These are phyloP conservation scores for Mechanitis mazaeus DNA, from an alignment of 2,888 invertebrate species.

Conservation along the genomic window DNA sequence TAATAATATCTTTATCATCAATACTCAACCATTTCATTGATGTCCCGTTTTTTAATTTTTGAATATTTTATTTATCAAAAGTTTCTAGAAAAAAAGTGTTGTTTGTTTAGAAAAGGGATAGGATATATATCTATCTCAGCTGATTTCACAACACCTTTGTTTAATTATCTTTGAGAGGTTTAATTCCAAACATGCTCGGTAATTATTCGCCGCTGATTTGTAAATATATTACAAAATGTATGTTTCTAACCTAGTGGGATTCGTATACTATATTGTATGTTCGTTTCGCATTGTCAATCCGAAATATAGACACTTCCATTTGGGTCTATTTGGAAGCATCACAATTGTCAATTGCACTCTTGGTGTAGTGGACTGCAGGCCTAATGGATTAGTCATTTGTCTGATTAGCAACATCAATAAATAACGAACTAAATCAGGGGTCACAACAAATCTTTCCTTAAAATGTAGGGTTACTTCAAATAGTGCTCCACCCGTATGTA, in stretches of 20 bases:
- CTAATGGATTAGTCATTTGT: slow-evolving; percentile 75
- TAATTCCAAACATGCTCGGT: too few species aligned
- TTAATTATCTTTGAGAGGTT: too few species aligned
- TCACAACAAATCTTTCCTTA: slow-evolving; percentile 65
- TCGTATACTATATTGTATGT: slow-evolving; percentile 20
- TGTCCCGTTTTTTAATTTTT: too few species aligned
- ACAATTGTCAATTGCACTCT: not conserved
- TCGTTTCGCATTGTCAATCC: slow-evolving; percentile 27
- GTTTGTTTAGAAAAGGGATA: too few species aligned
- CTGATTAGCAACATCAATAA: slow-evolving; percentile 73
- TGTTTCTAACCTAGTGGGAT: slow-evolving; percentile 16
- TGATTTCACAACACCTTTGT: too few species aligned
- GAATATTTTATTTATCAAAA: too few species aligned
- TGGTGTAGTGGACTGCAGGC: slow-evolving; percentile 42
- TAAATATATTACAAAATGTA: not conserved
- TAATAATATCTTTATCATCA: too few species aligned
- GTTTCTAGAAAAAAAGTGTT: too few species aligned
- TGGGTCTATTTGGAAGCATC: slow-evolving; percentile 40
- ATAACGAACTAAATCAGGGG: slow-evolving; percentile 58
- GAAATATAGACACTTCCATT: slow-evolving; percentile 45
- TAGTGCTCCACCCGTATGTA: slow-evolving; percentile 49
- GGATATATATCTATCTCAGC: too few species aligned
- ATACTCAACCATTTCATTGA: too few species aligned
- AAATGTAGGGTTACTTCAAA: slow-evolving; percentile 57
- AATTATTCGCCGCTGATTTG: too few species aligned